Conservation (phyloP, 1,140 invertebrate species). For the Nautilus pompilius region DNA sequence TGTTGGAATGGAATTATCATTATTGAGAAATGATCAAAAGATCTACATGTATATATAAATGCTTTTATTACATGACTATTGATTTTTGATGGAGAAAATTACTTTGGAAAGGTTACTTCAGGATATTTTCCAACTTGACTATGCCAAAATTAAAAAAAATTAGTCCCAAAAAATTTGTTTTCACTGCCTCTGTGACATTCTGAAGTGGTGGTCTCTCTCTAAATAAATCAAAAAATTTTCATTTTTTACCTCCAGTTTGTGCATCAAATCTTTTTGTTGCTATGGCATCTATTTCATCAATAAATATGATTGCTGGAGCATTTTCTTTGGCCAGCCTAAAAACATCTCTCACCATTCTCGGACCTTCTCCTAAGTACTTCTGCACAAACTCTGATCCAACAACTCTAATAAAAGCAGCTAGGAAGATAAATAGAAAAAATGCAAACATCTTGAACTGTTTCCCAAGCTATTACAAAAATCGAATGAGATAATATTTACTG, state of each 20-base stretch:
- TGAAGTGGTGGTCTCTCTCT: neutral
- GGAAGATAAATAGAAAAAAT: conserved; percentile 37
- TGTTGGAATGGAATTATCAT: no score
- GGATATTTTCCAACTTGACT: no score
- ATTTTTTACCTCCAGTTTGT: conserved; percentile 75
- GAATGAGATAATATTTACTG: no score
- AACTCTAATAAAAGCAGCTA: conserved; percentile 95
- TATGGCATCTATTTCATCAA: conserved; percentile 93
- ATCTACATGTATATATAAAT: no score
- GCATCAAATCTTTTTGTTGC: conserved; percentile 98
- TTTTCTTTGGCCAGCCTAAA: conserved; percentile 99
- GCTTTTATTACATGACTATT: no score
- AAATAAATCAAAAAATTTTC: neutral
- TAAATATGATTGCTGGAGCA: conserved; percentile 98
- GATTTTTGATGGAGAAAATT: no score
- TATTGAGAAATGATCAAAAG: no score
- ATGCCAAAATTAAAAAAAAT: no score
- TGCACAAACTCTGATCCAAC: conserved; percentile 99
- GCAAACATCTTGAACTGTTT: no score
- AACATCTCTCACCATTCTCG: conserved; percentile 98
- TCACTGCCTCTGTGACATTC: neutral
- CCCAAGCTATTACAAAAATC: no score
- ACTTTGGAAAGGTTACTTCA: no score
- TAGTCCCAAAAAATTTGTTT: neutral
- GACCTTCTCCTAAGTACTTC: conserved; percentile 98